These are phyloP conservation scores for Campoletis raptor DNA, from an alignment of 2,888 invertebrate species.

Conservation along the genomic window DNA sequence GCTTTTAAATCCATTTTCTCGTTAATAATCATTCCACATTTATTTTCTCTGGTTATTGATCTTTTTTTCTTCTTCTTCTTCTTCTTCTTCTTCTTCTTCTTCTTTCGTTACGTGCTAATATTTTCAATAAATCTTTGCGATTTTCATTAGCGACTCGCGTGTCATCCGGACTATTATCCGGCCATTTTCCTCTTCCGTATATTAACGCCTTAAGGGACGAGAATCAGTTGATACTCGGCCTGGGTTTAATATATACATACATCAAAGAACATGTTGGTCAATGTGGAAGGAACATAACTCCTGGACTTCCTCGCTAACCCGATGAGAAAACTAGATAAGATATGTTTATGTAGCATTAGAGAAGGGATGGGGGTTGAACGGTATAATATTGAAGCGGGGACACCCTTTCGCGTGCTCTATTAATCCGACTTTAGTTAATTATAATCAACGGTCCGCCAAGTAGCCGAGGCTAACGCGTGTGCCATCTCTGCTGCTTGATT, in stretches of 20 bases:
- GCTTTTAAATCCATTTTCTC: not conserved
- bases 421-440: constrained; percentile 76
- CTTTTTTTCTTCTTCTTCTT: not conserved
- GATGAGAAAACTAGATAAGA: constrained; percentile 68
- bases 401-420: constrained; percentile 76
- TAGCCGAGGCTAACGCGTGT: constrained; percentile 55
- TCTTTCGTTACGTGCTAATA: constrained; percentile 31
- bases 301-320: constrained; percentile 57
- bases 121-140: constrained; percentile 44
- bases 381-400: constrained; percentile 59
- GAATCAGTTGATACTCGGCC: not conserved
- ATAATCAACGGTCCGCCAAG: constrained; percentile 71
- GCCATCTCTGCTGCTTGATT: constrained; percentile 67
- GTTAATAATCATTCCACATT: not conserved
- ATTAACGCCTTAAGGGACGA: constrained; percentile 25
- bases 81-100: not conserved
- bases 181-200: constrained; percentile 30
- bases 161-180: constrained; percentile 33
- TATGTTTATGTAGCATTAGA: constrained; percentile 51
- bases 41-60: not conserved
- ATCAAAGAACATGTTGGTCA: constrained; percentile 21
- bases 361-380: not conserved
- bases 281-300: constrained; percentile 42
- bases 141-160: constrained; percentile 65
- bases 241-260: not conserved